These are phyloP conservation scores for Passer domesticus DNA, from an alignment of 2,113 vertebrate genomes.

Conservation along the genomic window DNA sequence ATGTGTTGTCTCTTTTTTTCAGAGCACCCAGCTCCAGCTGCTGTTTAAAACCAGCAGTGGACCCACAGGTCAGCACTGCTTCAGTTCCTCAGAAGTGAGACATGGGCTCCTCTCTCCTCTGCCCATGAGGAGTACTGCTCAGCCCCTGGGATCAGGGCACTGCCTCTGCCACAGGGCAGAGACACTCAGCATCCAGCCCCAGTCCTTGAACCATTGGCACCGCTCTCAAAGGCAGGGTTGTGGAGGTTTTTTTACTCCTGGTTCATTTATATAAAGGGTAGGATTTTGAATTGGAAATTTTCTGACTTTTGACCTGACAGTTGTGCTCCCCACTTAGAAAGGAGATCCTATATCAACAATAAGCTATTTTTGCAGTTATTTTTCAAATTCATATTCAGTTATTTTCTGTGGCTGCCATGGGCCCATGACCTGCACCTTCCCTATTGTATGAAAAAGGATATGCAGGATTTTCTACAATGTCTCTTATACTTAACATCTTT, in stretches of 20 bases:
- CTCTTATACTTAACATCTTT: neutral
- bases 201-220: neutral
- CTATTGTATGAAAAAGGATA: neutral
- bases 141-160: neutral
- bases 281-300: neutral
- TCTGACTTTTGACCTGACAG: neutral
- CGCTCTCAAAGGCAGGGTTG: neutral
- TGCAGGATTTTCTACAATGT: neutral
- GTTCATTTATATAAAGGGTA: neutral
- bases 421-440: neutral
- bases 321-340: neutral
- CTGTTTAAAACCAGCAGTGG: neutral
- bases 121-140: neutral
- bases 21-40: neutral
- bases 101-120: fast-evolving
- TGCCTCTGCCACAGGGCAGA: fast-evolving
- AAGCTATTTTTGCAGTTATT: neutral
- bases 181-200: neutral
- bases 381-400: neutral
- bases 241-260: neutral
- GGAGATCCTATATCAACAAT: neutral
- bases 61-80: neutral
- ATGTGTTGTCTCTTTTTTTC: neutral
- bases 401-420: neutral
- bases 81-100: neutral